Base-by-base conservation (phyloP, 2,113 vertebrate genomes). In the Lampris megalopsis region DNA sequence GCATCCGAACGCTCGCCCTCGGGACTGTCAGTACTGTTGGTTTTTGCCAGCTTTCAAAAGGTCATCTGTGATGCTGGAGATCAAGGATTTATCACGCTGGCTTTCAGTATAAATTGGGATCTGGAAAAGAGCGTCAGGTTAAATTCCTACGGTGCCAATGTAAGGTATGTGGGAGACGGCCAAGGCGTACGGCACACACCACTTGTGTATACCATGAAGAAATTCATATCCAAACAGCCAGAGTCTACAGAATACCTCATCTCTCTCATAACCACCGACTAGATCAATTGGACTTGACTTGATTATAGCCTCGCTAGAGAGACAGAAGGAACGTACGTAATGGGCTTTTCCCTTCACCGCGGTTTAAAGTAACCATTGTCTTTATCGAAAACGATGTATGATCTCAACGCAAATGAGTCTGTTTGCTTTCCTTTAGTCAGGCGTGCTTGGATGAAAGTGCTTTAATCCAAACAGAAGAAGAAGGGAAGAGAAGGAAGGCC, bases 311-410 rank as follows among this genome's bases (percentile, higher is more conserved):
- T 43, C 41, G 13, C 9, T 53, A 13, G 48, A 24, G 40, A 68
- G 70, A 80, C 45, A 37, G 7, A 45, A 64, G 35, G 3, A 41
- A 42, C 9, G 24, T 67, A 77, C 61, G 37, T 73, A 79, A 67
- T 43, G 40, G 1, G 45, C 41, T 47, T 75, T 11, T 11, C 57
- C 45, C 13, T 24, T 49, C 60, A 61, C 68, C 10, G 68, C 47
- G 50, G 52, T 88, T 60, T 75, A 40, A 67, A 58, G 38, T 54
- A 73, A 53, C 77, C 35, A 41, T 83, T 73, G 75, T 64, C 78
- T 56, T 85, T 83, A 88, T 87, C 81, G 74, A 77, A 70, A 56
- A 52, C 72, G 63, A 85, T 79, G 61, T 45, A 63, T 43, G 66
- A 67, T 60, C 66, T 38, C 24, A 79, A 50, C 9, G 2, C 76